These are phyloP conservation scores for Florisuga fusca DNA, from an alignment of 2,797 vertebrate species.

Conservation along the genomic window DNA sequence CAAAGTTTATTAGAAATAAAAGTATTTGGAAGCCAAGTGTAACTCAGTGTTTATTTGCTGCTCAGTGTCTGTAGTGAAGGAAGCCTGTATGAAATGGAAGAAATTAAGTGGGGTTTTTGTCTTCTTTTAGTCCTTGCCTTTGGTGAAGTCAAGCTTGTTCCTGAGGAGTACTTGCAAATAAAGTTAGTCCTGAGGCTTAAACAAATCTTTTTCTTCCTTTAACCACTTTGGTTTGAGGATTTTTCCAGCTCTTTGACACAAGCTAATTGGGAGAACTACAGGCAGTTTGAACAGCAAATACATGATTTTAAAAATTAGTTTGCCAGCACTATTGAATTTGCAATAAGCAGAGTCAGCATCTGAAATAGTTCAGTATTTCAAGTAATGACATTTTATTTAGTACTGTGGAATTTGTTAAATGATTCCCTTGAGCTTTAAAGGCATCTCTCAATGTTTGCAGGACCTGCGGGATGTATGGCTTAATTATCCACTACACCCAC, in stretches of 20 bases:
- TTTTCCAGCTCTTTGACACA: slow-evolving; percentile 67
- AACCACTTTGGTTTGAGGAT: slow-evolving; percentile 59
- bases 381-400: slow-evolving; percentile 84
- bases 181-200: slow-evolving; percentile 65
- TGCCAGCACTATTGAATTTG: slow-evolving; percentile 81
- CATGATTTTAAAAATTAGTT: slow-evolving; percentile 77
- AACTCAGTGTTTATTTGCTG: not conserved
- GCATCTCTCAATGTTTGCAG: slow-evolving; percentile 83
- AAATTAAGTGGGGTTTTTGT: not conserved
- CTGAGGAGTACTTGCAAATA: slow-evolving; percentile 29
- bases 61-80: not conserved
- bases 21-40: not conserved
- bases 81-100: not conserved
- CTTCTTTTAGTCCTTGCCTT: not conserved
- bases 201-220: slow-evolving; percentile 54
- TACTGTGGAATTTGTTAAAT: slow-evolving; percentile 79
- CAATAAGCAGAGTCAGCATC: slow-evolving; percentile 81
- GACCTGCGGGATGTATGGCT: slow-evolving; percentile 97
- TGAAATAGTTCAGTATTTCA: slow-evolving; percentile 81
- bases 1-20: slow-evolving; percentile 17
- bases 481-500: slow-evolving; percentile 95
- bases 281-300: slow-evolving; percentile 75
- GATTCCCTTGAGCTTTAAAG: slow-evolving; percentile 78
- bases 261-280: slow-evolving; percentile 76
- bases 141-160: slow-evolving; percentile 26